These are phyloP conservation scores for Morinoia aosen DNA, from an alignment of 2,888 invertebrate genomes.

Conservation along the genomic window DNA sequence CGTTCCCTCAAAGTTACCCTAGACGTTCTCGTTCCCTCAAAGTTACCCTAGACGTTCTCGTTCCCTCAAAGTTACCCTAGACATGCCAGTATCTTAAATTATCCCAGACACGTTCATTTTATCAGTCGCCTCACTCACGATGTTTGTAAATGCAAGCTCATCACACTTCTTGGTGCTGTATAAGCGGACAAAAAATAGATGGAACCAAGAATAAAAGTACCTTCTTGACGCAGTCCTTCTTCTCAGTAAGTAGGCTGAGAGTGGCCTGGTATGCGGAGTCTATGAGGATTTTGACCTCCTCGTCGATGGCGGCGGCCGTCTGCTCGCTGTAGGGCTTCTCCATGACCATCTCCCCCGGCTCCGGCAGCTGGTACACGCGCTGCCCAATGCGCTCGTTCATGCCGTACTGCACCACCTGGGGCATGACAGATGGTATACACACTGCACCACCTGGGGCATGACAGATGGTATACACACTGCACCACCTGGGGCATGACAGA, in stretches of 20 bases:
- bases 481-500: neutral
- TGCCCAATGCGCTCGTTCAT: constrained; percentile 98
- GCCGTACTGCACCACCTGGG: constrained; percentile 91
- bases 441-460: neutral
- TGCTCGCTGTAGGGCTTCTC: constrained; percentile 98
- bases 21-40: no score
- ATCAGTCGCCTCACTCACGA: no score
- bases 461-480: neutral
- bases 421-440: constrained; percentile 47
- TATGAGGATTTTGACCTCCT: constrained; percentile 87
- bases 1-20: no score
- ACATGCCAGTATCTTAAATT: no score
- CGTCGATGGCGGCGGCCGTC: constrained; percentile 95
- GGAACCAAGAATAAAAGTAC: constrained; percentile 71
- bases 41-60: no score
- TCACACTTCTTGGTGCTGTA: no score
- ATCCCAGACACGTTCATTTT: no score
- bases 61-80: no score
- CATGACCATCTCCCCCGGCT: constrained; percentile 90
- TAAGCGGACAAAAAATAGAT: no score
- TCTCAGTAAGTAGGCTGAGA: constrained; percentile 81
- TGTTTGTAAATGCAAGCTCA: no score
- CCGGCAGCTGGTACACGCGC: constrained; percentile 94
- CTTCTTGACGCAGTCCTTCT: constrained; percentile 89
- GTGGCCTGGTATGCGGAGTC: constrained; percentile 86